Evolutionary conservation across 2,113 vertebrate species (phyloP).

Genomic region (Trematomus loennbergii): DNA sequence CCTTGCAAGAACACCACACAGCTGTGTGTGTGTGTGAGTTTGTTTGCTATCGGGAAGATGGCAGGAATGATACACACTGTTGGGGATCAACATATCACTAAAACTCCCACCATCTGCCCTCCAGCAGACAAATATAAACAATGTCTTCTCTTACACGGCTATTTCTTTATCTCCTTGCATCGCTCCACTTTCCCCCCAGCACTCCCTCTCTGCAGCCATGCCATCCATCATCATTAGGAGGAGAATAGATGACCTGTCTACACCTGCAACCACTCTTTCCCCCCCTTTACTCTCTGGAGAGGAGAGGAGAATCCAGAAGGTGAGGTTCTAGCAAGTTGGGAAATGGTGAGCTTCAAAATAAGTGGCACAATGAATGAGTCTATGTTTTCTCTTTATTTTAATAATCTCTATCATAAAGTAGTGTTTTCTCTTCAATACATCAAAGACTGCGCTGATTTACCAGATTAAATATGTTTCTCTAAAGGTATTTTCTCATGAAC

Average conservation of each 20-base stretch:
- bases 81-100: slow-evolving; percentile 65
- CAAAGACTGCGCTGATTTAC: too few species aligned
- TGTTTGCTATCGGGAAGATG: slow-evolving; percentile 59
- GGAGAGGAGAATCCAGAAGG: background rate
- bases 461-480: too few species aligned
- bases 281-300: slow-evolving; percentile 38
- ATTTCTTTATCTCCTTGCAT: slow-evolving; percentile 73
- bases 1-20: too few species aligned
- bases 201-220: slow-evolving; percentile 54
- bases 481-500: too few species aligned
- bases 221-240: slow-evolving; percentile 82
- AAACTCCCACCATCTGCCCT: slow-evolving; percentile 69
- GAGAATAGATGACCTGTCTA: slow-evolving; percentile 74
- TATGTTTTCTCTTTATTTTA: background rate
- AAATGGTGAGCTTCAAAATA: background rate
- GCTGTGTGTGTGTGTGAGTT: slow-evolving; percentile 10
- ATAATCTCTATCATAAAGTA: background rate
- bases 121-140: slow-evolving; percentile 65
- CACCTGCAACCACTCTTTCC: slow-evolving; percentile 65
- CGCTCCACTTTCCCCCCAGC: slow-evolving; percentile 59
- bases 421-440: too few species aligned
- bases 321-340: background rate
- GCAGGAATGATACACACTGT: slow-evolving; percentile 66
- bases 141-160: slow-evolving; percentile 48
- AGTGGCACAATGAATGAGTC: slow-evolving; percentile 1